A percentile compares a stretch with the other conserved stretches of the same genome.
Evolutionary conservation across 2,888 invertebrate species (phyloP).

Genomic region (Globia sparganii): DNA sequence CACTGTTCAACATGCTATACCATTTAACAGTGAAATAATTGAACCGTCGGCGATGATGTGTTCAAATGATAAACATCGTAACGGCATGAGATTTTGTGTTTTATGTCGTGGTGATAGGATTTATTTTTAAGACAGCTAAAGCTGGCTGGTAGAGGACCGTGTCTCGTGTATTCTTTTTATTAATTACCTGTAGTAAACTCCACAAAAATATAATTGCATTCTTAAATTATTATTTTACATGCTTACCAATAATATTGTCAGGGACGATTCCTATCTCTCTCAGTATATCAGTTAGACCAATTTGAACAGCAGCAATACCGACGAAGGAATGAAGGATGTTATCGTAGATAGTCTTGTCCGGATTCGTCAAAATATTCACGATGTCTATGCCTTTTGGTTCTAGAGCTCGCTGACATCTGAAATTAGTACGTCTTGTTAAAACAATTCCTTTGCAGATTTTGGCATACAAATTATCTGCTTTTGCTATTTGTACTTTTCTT

Average conservation of each 20-base stretch:
- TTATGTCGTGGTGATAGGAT: neutral
- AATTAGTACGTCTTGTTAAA: constrained; percentile 21
- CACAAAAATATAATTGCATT: neutral
- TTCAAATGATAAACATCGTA: neutral
- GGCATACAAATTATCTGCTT: too few species aligned
- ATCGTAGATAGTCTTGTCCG: constrained; percentile 90
- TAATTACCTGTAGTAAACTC: neutral
- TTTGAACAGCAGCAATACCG: constrained; percentile 92
- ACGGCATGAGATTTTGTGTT: neutral
- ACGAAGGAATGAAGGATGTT: constrained; percentile 93
- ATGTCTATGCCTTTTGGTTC: constrained; percentile 91
- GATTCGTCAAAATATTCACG: constrained; percentile 90
- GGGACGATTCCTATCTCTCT: constrained; percentile 90
- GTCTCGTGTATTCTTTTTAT: neutral
- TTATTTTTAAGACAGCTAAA: neutral
- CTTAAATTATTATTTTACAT: constrained; percentile 6
- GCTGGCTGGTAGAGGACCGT: neutral
- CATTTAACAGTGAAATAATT: neutral
- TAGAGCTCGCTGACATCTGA: constrained; percentile 88
- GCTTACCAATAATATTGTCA: constrained; percentile 93
- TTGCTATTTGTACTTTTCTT: neutral
- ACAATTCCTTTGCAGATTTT: neutral
- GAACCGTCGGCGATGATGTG: neutral
- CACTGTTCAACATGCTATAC: neutral
- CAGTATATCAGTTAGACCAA: constrained; percentile 92